A percentile compares a stretch with the other conserved stretches of the same genome.
phyloP scores from a whole-genome alignment of 2,113 vertebrate genomes.

The Tachycineta bicolor region DNA sequence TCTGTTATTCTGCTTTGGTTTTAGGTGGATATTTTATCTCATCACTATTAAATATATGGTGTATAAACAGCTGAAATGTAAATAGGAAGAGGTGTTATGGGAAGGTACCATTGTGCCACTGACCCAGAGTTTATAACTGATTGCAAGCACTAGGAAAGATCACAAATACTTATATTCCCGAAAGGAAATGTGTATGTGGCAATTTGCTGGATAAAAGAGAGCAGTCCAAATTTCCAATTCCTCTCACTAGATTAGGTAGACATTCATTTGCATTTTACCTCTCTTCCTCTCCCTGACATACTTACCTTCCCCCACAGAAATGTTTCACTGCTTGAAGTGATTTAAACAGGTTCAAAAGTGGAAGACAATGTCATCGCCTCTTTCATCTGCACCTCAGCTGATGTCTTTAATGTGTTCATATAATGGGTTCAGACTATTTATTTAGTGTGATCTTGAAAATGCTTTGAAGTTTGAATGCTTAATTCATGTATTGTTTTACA shows the following conservation, averaged over 20 bases:
- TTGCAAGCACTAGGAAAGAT: neutral
- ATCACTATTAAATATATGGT: neutral
- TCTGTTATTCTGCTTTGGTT: neutral
- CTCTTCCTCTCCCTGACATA: neutral
- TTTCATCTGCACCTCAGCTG: neutral
- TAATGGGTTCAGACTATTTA: neutral
- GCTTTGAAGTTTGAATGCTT: neutral
- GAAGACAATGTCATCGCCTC: neutral
- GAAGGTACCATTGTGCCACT: neutral
- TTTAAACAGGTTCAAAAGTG: neutral
- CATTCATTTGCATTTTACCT: neutral
- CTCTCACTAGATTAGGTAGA: neutral
- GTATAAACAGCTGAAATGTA: neutral
- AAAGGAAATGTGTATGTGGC: neutral
- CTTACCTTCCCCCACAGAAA: neutral
- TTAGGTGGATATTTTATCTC: neutral
- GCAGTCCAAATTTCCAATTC: neutral
- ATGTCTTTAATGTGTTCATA: neutral
- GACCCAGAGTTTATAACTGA: neutral
- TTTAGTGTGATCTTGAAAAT: neutral
- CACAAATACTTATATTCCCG: neutral
- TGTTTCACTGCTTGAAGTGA: neutral
- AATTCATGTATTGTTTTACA: neutral
- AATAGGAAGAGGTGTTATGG: neutral
- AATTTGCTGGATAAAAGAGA: neutral